Base-by-base conservation (phyloP, 2,888 invertebrate species). In the Drosophila aldrichi region DNA sequence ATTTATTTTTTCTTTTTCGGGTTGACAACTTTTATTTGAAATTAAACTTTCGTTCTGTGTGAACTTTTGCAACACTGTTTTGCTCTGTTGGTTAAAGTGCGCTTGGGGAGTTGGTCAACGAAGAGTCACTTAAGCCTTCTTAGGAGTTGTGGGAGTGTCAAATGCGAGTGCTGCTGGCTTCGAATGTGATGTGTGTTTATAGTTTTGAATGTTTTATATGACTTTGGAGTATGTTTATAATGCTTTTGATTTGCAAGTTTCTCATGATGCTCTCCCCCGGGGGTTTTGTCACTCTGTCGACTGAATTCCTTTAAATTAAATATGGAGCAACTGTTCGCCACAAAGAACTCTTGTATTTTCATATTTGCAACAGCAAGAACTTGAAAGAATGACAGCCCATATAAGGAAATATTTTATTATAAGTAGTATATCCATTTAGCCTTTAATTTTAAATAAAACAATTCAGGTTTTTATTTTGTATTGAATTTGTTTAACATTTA, bases 401-500 rank as follows among this genome's bases (percentile, higher is more conserved):
- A 29, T 29, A 1, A 5, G 29, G 7, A 29, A 7, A 29, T 7
- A 29, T 7, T 29, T 29, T 29, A n/a, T n/a, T n/a, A n/a, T n/a
- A n/a, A n/a, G n/a, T n/a, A n/a, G n/a, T n/a, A n/a, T n/a, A n/a
- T n/a, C n/a, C n/a, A n/a, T n/a, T n/a, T n/a, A n/a, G n/a, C n/a
- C n/a, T n/a, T n/a, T 22, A 22, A 22, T 22, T 22, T 22, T 22
- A 16, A 54, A 54, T 25, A 5, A 29, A 38, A 38, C 25, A n/a
- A n/a, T 4, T 25, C 25, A 22, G 10, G 14, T 7, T 0, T 14
- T 22, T 22, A 3, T n/a, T n/a, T n/a, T 54, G 25, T 54, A 18
- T 36, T 20, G 52, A 52, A 52, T 52, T 52, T 78, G 67, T 32
- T 55, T 48, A 88, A 84, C 89, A 86, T 84, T 81, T 81, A 84